Conservation (phyloP, 2,113 vertebrate genomes). For the Malurus alboscapulatus region DNA sequence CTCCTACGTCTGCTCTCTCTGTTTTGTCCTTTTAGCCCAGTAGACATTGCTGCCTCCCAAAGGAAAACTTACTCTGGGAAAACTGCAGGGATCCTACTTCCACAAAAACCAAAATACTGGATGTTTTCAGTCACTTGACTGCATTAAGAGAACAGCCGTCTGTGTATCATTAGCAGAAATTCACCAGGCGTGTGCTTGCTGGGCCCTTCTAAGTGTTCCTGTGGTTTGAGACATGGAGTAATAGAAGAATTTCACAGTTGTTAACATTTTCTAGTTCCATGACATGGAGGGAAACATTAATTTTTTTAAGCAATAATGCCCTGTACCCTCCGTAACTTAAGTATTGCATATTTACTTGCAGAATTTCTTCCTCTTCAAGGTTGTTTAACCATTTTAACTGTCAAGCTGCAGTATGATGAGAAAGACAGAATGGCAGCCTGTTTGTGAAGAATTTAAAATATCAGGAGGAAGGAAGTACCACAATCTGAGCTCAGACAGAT, state of each 20-base stretch:
- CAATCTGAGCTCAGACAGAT: background rate
- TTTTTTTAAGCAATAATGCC: background rate
- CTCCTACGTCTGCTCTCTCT: background rate
- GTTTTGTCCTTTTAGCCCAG: background rate
- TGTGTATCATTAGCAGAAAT: background rate
- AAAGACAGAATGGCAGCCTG: background rate
- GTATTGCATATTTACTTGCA: background rate
- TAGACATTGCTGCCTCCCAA: background rate
- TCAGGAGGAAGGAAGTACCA: background rate
- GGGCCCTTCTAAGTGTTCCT: background rate
- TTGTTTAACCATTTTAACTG: background rate
- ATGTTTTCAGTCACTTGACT: background rate
- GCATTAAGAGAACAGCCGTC: background rate
- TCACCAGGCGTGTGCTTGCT: background rate
- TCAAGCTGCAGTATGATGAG: background rate
- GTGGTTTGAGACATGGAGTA: background rate
- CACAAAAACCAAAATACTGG: background rate
- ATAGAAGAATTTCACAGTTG: background rate
- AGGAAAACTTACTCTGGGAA: background rate
- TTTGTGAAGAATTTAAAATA: background rate
- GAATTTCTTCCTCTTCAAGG: background rate
- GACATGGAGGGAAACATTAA: background rate
- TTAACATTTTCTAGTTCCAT: background rate
- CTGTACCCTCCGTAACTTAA: background rate
- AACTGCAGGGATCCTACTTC: background rate